Conservation (phyloP, 2,888 invertebrate species). For the Oligia latruncula region DNA sequence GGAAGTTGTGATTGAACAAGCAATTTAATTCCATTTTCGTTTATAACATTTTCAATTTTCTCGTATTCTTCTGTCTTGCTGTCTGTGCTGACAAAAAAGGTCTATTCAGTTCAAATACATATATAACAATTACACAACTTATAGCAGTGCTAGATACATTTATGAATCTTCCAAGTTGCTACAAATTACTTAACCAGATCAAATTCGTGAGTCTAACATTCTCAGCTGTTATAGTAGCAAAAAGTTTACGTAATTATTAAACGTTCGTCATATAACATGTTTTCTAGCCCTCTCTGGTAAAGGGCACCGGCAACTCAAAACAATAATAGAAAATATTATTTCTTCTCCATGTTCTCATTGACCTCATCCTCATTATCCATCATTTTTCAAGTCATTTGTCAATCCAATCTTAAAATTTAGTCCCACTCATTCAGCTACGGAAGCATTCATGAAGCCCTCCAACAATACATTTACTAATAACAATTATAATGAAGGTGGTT, state of each 20-base stretch:
- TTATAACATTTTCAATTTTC: not conserved
- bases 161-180: not conserved
- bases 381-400: not conserved
- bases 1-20: not conserved
- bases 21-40: not conserved
- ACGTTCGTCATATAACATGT: not conserved
- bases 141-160: not conserved
- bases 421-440: slow-evolving; percentile 6
- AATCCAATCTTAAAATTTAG: not conserved
- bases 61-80: not conserved
- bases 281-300: not conserved
- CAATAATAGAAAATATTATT: not conserved
- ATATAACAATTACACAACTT: not conserved
- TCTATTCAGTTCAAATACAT: not conserved
- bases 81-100: not conserved
- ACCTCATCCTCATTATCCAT: not conserved
- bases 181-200: not conserved
- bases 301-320: too few species aligned
- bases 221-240: not conserved
- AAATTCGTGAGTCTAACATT: not conserved
- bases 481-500: slow-evolving; percentile 53
- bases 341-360: not conserved
- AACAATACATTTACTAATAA: slow-evolving; percentile 52
- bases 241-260: not conserved
- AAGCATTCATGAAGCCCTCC: slow-evolving; percentile 10